Percentiles rank a stretch among this genome's conserved stretches.
phyloP scores from a whole-genome alignment of 2,113 vertebrate species.

The Euleptes europaea region DNA sequence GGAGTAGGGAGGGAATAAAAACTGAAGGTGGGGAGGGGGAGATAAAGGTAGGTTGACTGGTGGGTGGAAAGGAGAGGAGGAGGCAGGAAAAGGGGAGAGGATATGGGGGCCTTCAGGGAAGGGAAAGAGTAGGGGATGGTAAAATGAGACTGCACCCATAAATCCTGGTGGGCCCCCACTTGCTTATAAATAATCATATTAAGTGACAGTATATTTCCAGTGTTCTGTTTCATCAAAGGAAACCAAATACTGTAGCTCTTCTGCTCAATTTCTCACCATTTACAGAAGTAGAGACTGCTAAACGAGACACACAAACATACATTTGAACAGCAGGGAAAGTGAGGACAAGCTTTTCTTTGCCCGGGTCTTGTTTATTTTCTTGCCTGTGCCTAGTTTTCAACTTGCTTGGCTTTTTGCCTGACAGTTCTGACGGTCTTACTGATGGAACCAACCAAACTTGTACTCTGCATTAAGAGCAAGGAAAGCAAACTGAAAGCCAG shows the following conservation, averaged over 20 bases:
- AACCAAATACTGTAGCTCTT: not conserved
- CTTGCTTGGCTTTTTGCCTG: slow-evolving; percentile 12
- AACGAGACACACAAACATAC: not conserved
- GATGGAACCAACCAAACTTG: slow-evolving; percentile 31
- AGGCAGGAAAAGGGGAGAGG: too few species aligned
- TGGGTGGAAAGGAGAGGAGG: too few species aligned
- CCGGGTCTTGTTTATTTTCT: slow-evolving; percentile 32
- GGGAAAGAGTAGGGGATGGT: too few species aligned
- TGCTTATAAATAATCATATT: not conserved
- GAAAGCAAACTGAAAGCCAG: slow-evolving; percentile 36
- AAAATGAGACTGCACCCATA: too few species aligned
- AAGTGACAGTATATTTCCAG: not conserved
- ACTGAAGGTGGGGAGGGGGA: too few species aligned
- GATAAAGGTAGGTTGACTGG: too few species aligned
- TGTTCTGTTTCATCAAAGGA: not conserved
- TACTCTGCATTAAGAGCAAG: not conserved
- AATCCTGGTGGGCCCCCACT: too few species aligned
- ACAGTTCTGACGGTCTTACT: slow-evolving; percentile 29
- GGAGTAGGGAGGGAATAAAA: too few species aligned
- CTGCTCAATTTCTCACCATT: not conserved
- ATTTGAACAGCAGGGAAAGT: slow-evolving; percentile 29
- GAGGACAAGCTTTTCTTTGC: slow-evolving; percentile 28
- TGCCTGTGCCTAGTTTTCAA: slow-evolving; percentile 45
- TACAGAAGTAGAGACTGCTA: not conserved
- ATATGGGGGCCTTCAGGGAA: too few species aligned